Evolutionary conservation across 2,113 vertebrate genomes (phyloP), one percentile per base, ranked within the genome.

Genomic region (Pycnonotus jocosus): DNA sequence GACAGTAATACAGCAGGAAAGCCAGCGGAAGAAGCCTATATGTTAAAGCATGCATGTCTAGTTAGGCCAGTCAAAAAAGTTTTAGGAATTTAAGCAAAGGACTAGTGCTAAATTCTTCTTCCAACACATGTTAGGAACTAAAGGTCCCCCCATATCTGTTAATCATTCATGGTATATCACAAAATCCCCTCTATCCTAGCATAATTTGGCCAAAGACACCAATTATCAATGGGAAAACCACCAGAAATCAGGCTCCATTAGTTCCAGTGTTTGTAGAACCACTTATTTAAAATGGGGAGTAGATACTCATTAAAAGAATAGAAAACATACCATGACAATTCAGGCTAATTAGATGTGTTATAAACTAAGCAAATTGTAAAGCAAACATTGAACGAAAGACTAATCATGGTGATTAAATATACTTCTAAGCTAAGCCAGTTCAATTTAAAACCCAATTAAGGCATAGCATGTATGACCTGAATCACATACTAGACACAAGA

Each of bases 401-500:
- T 50, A 74, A 78, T 37, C 30, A n/a, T 1, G 17, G 25, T 47
- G 82, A 78, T 37, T 66, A 81, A 78, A 78, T 10, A 40, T 11
- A 19, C n/a, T 53, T 82, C 22, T 77, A 84, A 60, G 47, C 20
- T 58, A 74, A 93, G n/a, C 16, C 30, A 57, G 33, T 38, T 87
- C 54, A 47, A 61, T 71, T 60, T 47, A 76, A 69, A 91, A 53
- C 20, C 30, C 54, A 14, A 15, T 57, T 86, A 87, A 38, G 24
- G 23, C 22, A 76, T 7, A 81, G 66, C 48, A 82, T 12, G 9
- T 69, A 24, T 0, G 1, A 58, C 18, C 33, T 0, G 11, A 64
- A n/a, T 38, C 37, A 74, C 14, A 23, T 1, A 37, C 11, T 42
- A 0, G 0, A 70, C 48, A 31, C 6, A 7, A 6, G 8, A 73